Evolutionary conservation across 2,797 vertebrate species (phyloP).

Genomic region (Gastrophryne carolinensis): DNA sequence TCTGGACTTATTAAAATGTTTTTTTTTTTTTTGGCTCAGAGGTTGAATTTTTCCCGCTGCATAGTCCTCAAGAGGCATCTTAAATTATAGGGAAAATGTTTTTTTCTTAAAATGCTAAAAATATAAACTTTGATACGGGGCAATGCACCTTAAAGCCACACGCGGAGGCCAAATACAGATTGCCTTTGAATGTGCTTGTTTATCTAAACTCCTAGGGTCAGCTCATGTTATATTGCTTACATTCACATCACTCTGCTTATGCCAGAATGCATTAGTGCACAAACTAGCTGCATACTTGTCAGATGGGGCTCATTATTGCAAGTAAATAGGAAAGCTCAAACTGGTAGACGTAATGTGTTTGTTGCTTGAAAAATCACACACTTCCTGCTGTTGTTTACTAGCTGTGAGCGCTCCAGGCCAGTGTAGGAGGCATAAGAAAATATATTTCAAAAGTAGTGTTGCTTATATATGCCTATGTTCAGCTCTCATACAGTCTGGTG

Average conservation of each 20-base stretch:
- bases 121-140: conserved; percentile 31
- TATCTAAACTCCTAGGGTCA: conserved; percentile 43
- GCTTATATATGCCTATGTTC: no score
- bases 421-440: no score
- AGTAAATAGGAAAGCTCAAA: conserved; percentile 10
- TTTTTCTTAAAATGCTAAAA: background rate
- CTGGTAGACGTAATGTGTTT: conserved; percentile 1
- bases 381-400: conserved; percentile 12
- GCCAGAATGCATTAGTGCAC: conserved; percentile 40
- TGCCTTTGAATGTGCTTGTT: conserved; percentile 28
- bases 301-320: conserved; percentile 28
- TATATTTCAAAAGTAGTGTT: no score
- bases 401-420: no score
- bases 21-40: conserved; percentile 29
- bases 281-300: conserved; percentile 1
- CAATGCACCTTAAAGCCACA: conserved; percentile 25
- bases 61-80: conserved; percentile 16
- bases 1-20: conserved; percentile 21
- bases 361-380: conserved; percentile 12
- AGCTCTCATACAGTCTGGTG: no score
- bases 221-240: conserved; percentile 44
- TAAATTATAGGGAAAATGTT: conserved; percentile 28
- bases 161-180: conserved; percentile 5
- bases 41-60: background rate
- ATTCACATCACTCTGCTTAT: conserved; percentile 44